These are phyloP conservation scores for Clarias laeviceps DNA, from an alignment of 2,797 vertebrate species.

Conservation along the genomic window DNA sequence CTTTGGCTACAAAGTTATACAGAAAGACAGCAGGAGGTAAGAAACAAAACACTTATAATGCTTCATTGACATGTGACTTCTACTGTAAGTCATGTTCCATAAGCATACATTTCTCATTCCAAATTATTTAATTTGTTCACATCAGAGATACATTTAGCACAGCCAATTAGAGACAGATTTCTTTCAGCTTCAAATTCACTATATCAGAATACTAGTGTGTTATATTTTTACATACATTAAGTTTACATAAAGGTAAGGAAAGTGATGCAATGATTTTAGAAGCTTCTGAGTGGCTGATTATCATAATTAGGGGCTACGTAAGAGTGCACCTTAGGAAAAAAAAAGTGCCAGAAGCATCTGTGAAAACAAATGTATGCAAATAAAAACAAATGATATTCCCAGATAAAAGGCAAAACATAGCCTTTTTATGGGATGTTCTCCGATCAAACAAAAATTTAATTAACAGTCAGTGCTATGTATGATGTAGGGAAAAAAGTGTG, in stretches of 20 bases:
- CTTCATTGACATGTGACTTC: neutral
- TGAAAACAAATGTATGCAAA: no score
- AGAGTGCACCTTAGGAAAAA: no score
- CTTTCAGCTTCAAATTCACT: no score
- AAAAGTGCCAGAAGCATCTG: no score
- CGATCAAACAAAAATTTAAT: neutral
- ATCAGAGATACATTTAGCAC: neutral
- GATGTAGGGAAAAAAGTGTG: neutral
- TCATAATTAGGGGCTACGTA: no score
- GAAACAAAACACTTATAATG: neutral
- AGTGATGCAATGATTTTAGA: no score
- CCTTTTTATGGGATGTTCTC: neutral
- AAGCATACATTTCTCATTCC: neutral
- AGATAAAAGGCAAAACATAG: no score
- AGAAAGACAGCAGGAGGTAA: conserved; percentile 58
- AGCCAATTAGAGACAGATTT: neutral
- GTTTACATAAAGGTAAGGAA: no score
- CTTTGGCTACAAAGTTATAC: conserved; percentile 76
- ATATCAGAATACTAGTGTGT: no score
- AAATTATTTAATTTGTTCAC: neutral
- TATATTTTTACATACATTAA: no score
- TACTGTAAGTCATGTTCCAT: neutral
- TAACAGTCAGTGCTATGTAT: neutral
- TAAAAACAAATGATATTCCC: no score
- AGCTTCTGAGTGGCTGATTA: no score